Base-by-base conservation (phyloP, 1,140 invertebrate species). In the Elymnias hypermnestra region DNA sequence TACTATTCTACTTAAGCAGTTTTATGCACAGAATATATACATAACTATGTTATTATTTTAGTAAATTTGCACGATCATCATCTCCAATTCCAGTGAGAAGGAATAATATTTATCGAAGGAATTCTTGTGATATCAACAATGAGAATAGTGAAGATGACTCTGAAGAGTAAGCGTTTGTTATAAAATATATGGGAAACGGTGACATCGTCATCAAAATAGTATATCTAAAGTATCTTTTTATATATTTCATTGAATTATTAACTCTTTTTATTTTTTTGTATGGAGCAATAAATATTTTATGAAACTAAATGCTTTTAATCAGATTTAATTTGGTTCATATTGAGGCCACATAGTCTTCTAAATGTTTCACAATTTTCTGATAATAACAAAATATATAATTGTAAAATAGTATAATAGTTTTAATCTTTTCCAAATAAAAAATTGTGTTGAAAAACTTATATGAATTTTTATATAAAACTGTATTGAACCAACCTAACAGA, bases 51-150 rank as follows among this genome's bases (percentile, higher is more conserved):
- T 18, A 0, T 10, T 8, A 25, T 53, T 65, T 53, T 25, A 71
- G 67, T 22, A 71, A 71, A 51, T 37, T 50, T 45, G 42, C 39
- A 18, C 42, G 25, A 22, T 39, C 48, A 22, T 25, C 54, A 18
- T 63, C 56, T 37, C 52, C 62, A 26, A 13, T 58, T 15, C 9
- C 47, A 44, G 48, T 33, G 23, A 43, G 45, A 45, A 43, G 19
- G 13, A 41, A 53, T n/a, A 47, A 31, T 47, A 48, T 43, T n/a
- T 25, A 5, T 38, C 33, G 53, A 21, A 53, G 57, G 23, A 53
- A 56, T 35, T 61, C 57, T 17, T 33, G 38, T 3, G 40, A 44
- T 29, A n/a, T 46, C 1, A 19, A 12, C 18, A 21, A 46, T 31
- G 36, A 54, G 14, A 40, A 36, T 42, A 42, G 33, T 23, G 42